Evolutionary conservation across 2,888 invertebrate species (phyloP), one percentile per base, ranked within the genome.

Genomic region (Rhopalosiphum nymphaeae): DNA sequence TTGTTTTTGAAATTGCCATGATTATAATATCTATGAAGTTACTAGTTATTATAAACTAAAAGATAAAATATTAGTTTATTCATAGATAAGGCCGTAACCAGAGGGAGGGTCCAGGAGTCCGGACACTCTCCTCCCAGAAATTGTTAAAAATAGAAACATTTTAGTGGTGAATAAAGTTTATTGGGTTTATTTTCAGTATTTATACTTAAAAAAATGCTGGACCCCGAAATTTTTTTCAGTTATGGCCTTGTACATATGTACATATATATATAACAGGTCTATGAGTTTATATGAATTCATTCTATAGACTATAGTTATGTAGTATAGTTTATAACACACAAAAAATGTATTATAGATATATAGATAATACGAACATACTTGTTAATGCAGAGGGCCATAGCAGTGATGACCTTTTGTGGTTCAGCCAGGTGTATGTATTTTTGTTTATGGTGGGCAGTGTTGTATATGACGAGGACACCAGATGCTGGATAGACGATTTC

Each of bases 401-500:
- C 96, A 95, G 97, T 97, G 84, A 95, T 94, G 93, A 97, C 96
- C 95, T 97, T 96, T 92, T 97, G 97, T 95, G 97, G 97, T 91
- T 97, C 97, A 78, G 97, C 96, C 49, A 98, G 96, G 95, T 97
- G 97, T 91, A 98, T 97, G 95, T 97, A 97, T 95, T 97, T 97
- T 95, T 98, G 98, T 95, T 97, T 97, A 95, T 97, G 97, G 95
- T 97, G 97, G 16, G 97, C 96, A 95, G 97, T 97, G 95, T 98
- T 97, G 95, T 98, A 98, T 94, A 98, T 96, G 0, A 97, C 97
- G 91, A 98, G 96, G 1, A 97, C 97, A 91, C 97, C 97, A 92
- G 98, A 98, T 57, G 97, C 97, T 0, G 98, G 98, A 96, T 98
- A 98, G 91, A 98, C 96, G 84, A 98, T 97, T 95, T 98, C 98